A percentile compares a stretch with the other conserved stretches of the same genome.
Conservation (phyloP, 2,797 vertebrate genomes). For the Alca torda region DNA sequence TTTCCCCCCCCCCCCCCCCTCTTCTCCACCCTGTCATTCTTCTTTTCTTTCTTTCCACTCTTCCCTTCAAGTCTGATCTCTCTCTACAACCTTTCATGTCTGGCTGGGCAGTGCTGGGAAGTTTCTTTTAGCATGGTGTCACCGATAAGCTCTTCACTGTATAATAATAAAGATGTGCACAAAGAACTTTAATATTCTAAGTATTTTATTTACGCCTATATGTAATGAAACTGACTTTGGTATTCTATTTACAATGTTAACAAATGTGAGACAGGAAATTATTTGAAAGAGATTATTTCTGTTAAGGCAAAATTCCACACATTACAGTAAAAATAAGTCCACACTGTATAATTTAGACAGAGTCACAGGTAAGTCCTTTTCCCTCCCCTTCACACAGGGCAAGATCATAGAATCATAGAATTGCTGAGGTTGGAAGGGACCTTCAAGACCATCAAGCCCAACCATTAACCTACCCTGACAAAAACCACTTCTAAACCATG, state of each 20-base stretch:
- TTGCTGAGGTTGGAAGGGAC: too few relatives aligned
- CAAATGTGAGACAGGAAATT: neutral
- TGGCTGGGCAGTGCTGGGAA: neutral
- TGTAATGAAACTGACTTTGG: neutral
- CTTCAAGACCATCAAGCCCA: too few relatives aligned
- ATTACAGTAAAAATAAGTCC: neutral
- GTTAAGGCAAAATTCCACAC: neutral
- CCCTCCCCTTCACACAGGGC: neutral
- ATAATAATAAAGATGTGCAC: neutral
- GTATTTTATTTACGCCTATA: neutral
- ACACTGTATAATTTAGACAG: neutral
- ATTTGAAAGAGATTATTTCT: neutral
- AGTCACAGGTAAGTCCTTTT: neutral
- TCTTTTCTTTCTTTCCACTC: neutral
- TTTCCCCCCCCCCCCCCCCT: neutral
- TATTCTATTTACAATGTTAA: neutral
- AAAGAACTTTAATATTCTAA: neutral
- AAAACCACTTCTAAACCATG: too few relatives aligned
- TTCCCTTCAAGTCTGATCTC: neutral
- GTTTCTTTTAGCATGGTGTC: neutral
- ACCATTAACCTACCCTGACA: too few relatives aligned
- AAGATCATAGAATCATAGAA: neutral
- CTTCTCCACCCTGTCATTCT: neutral
- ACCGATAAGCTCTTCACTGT: fast-evolving
- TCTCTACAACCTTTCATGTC: neutral